Evolutionary conservation across 2,888 invertebrate species (phyloP).

Genomic region (Erebia aethiops): DNA sequence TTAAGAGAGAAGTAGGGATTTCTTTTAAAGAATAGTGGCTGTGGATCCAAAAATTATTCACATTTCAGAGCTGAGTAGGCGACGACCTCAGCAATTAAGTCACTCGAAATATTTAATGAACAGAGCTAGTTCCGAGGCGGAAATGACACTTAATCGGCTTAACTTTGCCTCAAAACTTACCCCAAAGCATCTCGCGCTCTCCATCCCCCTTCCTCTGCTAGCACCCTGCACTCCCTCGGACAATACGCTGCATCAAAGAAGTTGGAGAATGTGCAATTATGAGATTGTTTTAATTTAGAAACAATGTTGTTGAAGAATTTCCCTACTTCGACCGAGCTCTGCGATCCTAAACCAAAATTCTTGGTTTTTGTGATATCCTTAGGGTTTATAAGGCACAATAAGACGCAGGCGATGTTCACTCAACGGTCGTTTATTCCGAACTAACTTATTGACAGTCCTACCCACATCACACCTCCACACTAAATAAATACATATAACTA

Average conservation of each 20-base stretch:
- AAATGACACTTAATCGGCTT: conserved; percentile 82
- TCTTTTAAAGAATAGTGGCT: background rate
- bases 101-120: conserved; percentile 81
- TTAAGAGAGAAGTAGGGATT: background rate
- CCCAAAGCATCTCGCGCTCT: conserved; percentile 52
- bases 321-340: conserved; percentile 71
- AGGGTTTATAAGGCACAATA: too few species aligned
- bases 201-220: conserved; percentile 43
- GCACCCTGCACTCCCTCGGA: conserved; percentile 47
- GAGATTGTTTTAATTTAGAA: conserved; percentile 83
- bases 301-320: conserved; percentile 81
- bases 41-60: conserved; percentile 47
- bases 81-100: conserved; percentile 76
- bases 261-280: conserved; percentile 81
- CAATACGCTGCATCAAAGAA: conserved; percentile 79
- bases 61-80: conserved; percentile 50
- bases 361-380: too few species aligned
- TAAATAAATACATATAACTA: too few species aligned
- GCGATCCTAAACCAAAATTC: conserved; percentile 77
- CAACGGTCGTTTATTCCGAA: too few species aligned
- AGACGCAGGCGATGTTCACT: too few species aligned
- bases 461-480: too few species aligned
- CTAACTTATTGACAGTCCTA: too few species aligned
- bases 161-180: conserved; percentile 78
- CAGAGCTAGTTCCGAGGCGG: conserved; percentile 77